phyloP scores from a whole-genome alignment of 2,797 vertebrate genomes.

The Vespertilio murinus region DNA sequence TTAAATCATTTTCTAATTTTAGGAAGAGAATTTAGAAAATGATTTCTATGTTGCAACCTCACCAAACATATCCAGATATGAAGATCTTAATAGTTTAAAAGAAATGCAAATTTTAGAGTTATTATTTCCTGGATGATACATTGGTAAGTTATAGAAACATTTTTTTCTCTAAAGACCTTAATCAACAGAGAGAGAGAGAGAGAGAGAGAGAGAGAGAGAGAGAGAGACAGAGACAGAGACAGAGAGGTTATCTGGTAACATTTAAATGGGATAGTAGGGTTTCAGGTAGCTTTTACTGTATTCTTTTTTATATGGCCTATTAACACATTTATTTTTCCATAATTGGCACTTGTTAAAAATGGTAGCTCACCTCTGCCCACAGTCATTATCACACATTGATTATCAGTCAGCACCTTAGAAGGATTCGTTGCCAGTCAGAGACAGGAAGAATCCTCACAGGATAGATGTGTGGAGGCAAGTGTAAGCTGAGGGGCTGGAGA shows the following conservation, averaged over 20 bases:
- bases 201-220: neutral
- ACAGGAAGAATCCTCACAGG: slow-evolving; percentile 17
- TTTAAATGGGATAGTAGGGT: neutral
- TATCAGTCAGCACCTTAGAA: slow-evolving; percentile 70
- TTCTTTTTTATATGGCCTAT: slow-evolving; percentile 37
- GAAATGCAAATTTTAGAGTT: neutral
- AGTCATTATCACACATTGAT: slow-evolving; percentile 76
- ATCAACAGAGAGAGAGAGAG: neutral
- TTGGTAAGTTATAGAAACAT: neutral
- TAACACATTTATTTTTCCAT: slow-evolving; percentile 72
- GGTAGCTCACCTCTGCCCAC: slow-evolving; percentile 67
- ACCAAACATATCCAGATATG: neutral
- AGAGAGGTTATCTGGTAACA: neutral
- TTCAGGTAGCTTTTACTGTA: slow-evolving; percentile 32
- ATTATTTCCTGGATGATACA: neutral
- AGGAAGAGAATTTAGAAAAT: slow-evolving; percentile 11
- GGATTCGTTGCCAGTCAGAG: slow-evolving; percentile 59
- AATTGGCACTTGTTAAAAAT: slow-evolving; percentile 71
- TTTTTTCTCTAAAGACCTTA: neutral
- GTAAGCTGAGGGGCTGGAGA: neutral
- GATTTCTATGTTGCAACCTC: neutral
- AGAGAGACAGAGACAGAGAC: too few species aligned
- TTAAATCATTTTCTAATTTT: neutral
- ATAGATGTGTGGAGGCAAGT: neutral
- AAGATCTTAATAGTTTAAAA: neutral